These are phyloP conservation scores for Eulemur coronatus DNA, from an alignment of 2,797 vertebrate genomes.

Conservation along the genomic window DNA sequence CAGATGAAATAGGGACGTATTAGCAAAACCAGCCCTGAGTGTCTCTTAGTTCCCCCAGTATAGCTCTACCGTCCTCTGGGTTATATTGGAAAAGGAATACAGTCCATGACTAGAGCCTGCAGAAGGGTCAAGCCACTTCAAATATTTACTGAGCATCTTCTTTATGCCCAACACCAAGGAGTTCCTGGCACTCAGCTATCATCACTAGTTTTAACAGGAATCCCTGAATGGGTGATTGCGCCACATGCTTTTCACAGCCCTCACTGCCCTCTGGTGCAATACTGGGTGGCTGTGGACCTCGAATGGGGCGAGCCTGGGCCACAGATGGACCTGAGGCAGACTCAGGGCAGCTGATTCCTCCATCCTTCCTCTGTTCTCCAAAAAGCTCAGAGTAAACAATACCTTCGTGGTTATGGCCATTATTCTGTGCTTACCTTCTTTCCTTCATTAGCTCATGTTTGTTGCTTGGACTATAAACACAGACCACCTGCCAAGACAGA, in stretches of 20 bases:
- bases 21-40: background rate
- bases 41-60: background rate
- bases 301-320: background rate
- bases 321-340: background rate
- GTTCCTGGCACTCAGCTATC: background rate
- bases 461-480: conserved; percentile 55
- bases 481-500: conserved; percentile 24
- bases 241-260: background rate
- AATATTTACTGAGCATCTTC: background rate
- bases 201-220: conserved; percentile 25
- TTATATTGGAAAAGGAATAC: background rate
- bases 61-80: background rate
- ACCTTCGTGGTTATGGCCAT: background rate
- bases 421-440: conserved; percentile 1
- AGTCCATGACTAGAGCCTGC: background rate
- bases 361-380: background rate
- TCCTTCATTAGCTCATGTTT: conserved; percentile 57
- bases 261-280: background rate
- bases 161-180: background rate
- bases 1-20: background rate
- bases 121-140: background rate
- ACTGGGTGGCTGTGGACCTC: background rate
- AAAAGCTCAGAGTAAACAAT: background rate
- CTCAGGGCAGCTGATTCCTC: background rate
- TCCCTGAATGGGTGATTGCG: background rate